Base-by-base conservation (phyloP, 2,113 vertebrate species). In the Nematolebias whitei region DNA sequence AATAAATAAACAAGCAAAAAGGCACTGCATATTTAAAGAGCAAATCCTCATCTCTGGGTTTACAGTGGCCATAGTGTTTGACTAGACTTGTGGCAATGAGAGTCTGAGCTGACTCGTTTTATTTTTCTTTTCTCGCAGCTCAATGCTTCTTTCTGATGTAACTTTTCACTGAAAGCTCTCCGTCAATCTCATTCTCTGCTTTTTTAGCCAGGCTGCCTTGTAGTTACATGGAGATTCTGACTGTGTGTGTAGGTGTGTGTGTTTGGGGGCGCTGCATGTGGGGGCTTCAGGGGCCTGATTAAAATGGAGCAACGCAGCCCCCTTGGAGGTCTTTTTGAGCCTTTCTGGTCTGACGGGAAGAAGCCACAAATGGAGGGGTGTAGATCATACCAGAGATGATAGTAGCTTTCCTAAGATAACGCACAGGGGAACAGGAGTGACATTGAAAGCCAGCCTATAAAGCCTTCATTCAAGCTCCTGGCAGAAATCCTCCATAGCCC, bases 371-470 rank as follows among this genome's bases (percentile, higher is more conserved):
- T 16, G 60, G 57, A 82, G 68, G 73, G 73, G 76, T 83, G 85
- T 86, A 87, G 73, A 91, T 92, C 91, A 91, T 89, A 91, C 88
- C 78, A 83, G 75, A 77, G 70, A 87, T 88, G 83, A 85, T 79
- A 78, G 83, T 83, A 78, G 63, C 75, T 87, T 88, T 78, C 58
- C 76, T 83, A 83, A 78, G 79, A 86, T 81, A 65, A 85, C 72
- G 72, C 54, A 70, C 65, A 57, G 68, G 51, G 68, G 57, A 74
- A 88, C 89, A 87, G 88, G 79, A 70, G 76, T 43, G 67, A 69
- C 86, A 90, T 90, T 91, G 81, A 91, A 79, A 88, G 49, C 4
- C 38, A 62, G 64, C 48, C 69, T 78, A 91, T 88, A 91, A 91
- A 88, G 88, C 82, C 74, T 80, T 87, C 85, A 90, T 91, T 91